phyloP scores from a whole-genome alignment of 2,888 invertebrate species.

The Limnephilus marmoratus region DNA sequence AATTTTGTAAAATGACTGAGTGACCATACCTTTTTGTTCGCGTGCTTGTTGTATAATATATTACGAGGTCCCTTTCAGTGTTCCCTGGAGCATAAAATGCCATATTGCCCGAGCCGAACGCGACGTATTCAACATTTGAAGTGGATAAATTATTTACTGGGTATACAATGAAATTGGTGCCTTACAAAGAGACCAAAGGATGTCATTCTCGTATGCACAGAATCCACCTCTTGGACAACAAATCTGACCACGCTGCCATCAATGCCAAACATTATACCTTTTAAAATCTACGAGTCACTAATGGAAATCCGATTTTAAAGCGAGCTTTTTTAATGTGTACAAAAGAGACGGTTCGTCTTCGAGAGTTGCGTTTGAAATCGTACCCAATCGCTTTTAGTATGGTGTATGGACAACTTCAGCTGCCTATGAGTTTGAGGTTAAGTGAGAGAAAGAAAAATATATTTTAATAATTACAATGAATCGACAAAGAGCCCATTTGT shows the following conservation, averaged over 20 bases:
- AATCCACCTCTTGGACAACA: slow-evolving; percentile 21
- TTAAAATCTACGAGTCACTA: not conserved
- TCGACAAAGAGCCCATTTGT: slow-evolving; percentile 49
- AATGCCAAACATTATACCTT: not conserved
- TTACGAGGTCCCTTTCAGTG: slow-evolving; percentile 37
- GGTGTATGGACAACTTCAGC: not conserved
- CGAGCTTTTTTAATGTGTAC: not conserved
- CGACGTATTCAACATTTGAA: slow-evolving; percentile 56
- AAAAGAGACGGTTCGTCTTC: not conserved
- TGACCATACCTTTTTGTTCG: slow-evolving; percentile 15
- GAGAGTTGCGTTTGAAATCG: not conserved
- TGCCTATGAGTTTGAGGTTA: slow-evolving; percentile 2
- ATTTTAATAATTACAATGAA: slow-evolving; percentile 49
- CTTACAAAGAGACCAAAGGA: slow-evolving; percentile 37
- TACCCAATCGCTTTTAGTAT: not conserved
- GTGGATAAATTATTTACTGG: slow-evolving; percentile 64
- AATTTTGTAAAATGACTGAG: slow-evolving; percentile 18
- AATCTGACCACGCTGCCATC: not conserved
- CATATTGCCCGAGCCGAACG: slow-evolving; percentile 52
- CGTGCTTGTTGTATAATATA: slow-evolving; percentile 7
- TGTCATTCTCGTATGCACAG: slow-evolving; percentile 45
- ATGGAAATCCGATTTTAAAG: not conserved
- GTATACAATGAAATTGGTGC: slow-evolving; percentile 49
- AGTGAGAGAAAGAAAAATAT: slow-evolving; percentile 26
- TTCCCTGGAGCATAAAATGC: slow-evolving; percentile 44